A percentile compares a stretch with the other conserved stretches of the same genome.
Evolutionary conservation across 1,140 invertebrate species (phyloP).

Genomic region (Drosophila nikananu): DNA sequence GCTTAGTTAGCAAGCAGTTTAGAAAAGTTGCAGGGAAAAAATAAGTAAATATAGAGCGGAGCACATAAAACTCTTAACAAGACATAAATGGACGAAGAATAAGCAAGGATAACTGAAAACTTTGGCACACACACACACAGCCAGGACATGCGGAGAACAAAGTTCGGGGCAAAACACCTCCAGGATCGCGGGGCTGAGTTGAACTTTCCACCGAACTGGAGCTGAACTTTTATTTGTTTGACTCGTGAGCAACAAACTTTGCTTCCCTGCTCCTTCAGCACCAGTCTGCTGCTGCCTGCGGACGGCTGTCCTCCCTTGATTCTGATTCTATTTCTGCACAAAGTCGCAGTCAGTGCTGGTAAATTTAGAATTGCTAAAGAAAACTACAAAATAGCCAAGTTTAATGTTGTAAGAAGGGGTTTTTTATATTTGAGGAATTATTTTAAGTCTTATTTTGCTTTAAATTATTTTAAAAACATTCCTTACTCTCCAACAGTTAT

Average conservation of each 20-base stretch:
- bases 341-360: slow-evolving; percentile 28
- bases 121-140: slow-evolving; percentile 15
- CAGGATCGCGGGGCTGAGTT: slow-evolving; percentile 42
- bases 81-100: slow-evolving; percentile 75
- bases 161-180: slow-evolving; percentile 70
- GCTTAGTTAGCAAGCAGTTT: slow-evolving; percentile 71
- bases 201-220: slow-evolving; percentile 68
- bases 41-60: slow-evolving; percentile 74
- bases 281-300: not conserved
- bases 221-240: slow-evolving; percentile 79
- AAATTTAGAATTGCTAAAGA: slow-evolving; percentile 2
- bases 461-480: not conserved
- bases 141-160: slow-evolving; percentile 29
- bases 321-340: slow-evolving; percentile 64
- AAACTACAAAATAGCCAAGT: slow-evolving; percentile 8
- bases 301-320: slow-evolving; percentile 15
- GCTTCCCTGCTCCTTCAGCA: slow-evolving; percentile 17
- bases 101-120: slow-evolving; percentile 58
- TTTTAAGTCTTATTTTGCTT: not conserved
- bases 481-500: too few species aligned
- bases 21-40: slow-evolving; percentile 59
- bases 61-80: slow-evolving; percentile 82
- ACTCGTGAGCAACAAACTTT: slow-evolving; percentile 71
- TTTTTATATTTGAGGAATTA: not conserved
- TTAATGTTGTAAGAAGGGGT: not conserved